Evolutionary conservation across 2,888 invertebrate species (phyloP).

Genomic region (Venusia cambrica): DNA sequence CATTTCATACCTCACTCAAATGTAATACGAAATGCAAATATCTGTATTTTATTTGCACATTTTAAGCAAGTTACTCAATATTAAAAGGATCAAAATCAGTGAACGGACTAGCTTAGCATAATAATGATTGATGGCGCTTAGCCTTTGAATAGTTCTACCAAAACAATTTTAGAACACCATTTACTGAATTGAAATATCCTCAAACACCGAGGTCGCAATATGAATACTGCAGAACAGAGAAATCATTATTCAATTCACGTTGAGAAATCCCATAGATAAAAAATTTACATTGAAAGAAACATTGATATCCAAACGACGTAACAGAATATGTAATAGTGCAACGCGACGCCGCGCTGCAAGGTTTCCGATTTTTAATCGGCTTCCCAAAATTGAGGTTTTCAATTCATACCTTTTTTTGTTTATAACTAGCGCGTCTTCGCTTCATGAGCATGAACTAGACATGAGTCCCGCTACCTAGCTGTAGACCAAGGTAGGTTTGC

Average conservation of each 20-base stretch:
- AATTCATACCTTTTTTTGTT: too few species aligned
- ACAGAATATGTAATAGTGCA: conserved; percentile 48
- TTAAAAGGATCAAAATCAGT: conserved; percentile 13
- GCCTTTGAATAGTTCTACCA: conserved; percentile 12
- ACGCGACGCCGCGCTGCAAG: conserved; percentile 20
- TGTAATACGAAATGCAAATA: conserved; percentile 18
- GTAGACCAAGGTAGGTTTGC: too few species aligned
- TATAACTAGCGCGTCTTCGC: too few species aligned
- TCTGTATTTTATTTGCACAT: conserved; percentile 16
- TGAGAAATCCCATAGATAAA: conserved; percentile 37
- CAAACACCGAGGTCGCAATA: conserved; percentile 3
- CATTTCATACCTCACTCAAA: conserved; percentile 13
- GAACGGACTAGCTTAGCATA: conserved; percentile 14
- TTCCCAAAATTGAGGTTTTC: too few species aligned
- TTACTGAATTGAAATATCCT: conserved; percentile 10
- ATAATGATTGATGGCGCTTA: conserved; percentile 20
- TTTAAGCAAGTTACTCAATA: conserved; percentile 13
- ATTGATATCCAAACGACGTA: conserved; percentile 60
- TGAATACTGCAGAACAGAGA: conserved; percentile 7
- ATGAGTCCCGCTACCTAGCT: too few species aligned
- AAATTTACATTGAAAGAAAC: conserved; percentile 55
- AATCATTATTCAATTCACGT: conserved; percentile 43
- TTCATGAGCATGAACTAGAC: too few species aligned
- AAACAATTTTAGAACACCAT: conserved; percentile 9
- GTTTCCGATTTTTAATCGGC: too few species aligned